A percentile compares a stretch with the other conserved stretches of the same genome.
Conservation (phyloP, 2,888 invertebrate species). For the Aphodius granarius region DNA sequence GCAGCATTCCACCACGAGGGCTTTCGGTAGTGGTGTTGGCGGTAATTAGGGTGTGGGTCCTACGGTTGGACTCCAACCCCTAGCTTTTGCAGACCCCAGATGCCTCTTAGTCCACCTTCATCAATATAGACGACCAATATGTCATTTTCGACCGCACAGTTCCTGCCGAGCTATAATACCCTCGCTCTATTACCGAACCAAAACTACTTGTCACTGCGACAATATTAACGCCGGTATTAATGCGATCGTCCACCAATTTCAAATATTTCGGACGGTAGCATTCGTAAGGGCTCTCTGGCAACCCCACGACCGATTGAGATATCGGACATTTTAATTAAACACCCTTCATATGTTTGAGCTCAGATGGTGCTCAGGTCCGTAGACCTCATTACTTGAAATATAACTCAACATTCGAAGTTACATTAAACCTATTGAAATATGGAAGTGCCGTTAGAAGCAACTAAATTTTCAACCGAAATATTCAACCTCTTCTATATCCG, state of each 20-base stretch:
- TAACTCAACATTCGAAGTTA: background rate
- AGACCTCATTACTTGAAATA: background rate
- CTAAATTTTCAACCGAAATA: too few relatives aligned
- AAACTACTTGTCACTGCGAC: slow-evolving; percentile 16
- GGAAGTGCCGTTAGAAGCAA: too few relatives aligned
- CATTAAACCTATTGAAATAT: background rate
- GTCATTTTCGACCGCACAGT: slow-evolving; percentile 23
- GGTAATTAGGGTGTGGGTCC: slow-evolving; percentile 33
- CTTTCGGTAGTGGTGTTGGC: slow-evolving; percentile 21
- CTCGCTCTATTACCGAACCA: slow-evolving; percentile 23
- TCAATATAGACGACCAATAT: slow-evolving; percentile 27
- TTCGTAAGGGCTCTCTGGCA: background rate
- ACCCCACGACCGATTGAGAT: background rate
- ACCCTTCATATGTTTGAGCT: slow-evolving; percentile 2
- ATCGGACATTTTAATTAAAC: slow-evolving; percentile 9
- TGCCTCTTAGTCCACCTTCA: slow-evolving; percentile 24
- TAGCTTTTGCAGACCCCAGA: slow-evolving; percentile 16
- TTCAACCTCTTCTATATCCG: too few relatives aligned
- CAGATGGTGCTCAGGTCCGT: background rate
- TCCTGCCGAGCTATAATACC: slow-evolving; percentile 23
- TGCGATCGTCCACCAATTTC: slow-evolving; percentile 17
- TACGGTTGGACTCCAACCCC: slow-evolving; percentile 8
- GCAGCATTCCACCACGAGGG: slow-evolving; percentile 33
- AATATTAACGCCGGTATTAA: slow-evolving; percentile 24
- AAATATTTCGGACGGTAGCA: background rate